Evolutionary conservation across 2,888 invertebrate species (phyloP), one percentile per base, ranked within the genome.

Genomic region (Cordilura impudica): DNA sequence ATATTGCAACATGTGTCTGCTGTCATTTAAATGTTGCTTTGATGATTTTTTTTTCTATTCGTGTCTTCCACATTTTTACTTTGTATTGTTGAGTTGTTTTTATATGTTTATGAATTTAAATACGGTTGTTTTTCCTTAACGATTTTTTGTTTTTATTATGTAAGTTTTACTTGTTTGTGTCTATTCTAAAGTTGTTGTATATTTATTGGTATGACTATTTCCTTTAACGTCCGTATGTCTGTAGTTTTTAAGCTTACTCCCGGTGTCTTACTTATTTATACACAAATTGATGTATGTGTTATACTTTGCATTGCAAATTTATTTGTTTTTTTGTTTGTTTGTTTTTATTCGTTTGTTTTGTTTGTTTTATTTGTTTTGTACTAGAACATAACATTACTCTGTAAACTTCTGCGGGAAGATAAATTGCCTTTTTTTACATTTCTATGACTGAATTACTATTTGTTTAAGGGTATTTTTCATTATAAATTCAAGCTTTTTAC

Each of bases 1-100:
- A 65, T 73, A 78, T 78, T 73, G 78, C 73, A 78, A 78, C 78
- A 73, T 73, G 78, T 78, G 78, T 78, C 73, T 78, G 73, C 78
- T 78, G 78, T 79, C 75, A 79, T 70, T 79, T 79, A 66, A 74
- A 74, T 79, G 56, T 71, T 66, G 31, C 61, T 67, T 66, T 65
- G 60, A 69, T 73, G 45, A 45, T 70, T 61, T 54, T 67, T 75
- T 58, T 49, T 51, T 16, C 58, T 8, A 12, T 23, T 26, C 4
- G 39, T n/a, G 51, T 75, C 61, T 70, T 54, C 56, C 10, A 51
- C 21, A 39, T 61, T 70, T 54, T 74, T 16, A 4, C 8, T 49
- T 10, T 0, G 2, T 56, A 5, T 4, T 49, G 23, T 23, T 45
- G 14, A 39, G 21, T 69, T 12, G 19, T 31, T 61, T 18, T 74